These are phyloP conservation scores for Bradypodion ventrale DNA, from an alignment of 2,797 vertebrate genomes.

Conservation along the genomic window DNA sequence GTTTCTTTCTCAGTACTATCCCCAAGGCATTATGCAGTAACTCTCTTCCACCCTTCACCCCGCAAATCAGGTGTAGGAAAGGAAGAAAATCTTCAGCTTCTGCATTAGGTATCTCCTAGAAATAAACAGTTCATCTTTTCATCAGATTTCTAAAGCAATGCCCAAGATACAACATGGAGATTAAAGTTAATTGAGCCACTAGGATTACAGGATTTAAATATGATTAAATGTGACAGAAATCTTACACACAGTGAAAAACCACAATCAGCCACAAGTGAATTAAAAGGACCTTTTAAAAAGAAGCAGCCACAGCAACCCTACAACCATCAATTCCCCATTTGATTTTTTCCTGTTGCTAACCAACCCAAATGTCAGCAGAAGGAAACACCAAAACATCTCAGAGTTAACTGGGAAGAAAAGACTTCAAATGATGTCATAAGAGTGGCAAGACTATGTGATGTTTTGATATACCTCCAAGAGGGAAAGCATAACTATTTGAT, in stretches of 20 bases:
- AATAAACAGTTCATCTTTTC: constrained; percentile 32
- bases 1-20: not conserved
- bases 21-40: not conserved
- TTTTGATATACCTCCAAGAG: constrained; percentile 15
- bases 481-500: not conserved
- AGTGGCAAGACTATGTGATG: not conserved
- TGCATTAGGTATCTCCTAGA: constrained; percentile 15
- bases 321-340: not conserved
- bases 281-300: constrained; percentile 23
- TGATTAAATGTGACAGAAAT: constrained; percentile 37
- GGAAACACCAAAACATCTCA: not conserved
- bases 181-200: constrained; percentile 44
- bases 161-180: constrained; percentile 19
- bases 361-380: constrained; percentile 1
- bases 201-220: constrained; percentile 48
- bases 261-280: constrained; percentile 19
- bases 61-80: not conserved
- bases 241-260: not conserved
- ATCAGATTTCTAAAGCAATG: not conserved
- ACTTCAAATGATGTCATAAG: not conserved
- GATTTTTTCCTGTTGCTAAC: constrained; percentile 12
- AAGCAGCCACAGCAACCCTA: not conserved
- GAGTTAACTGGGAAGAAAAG: not conserved
- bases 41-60: too few relatives aligned
- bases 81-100: constrained; percentile 9